phyloP scores from a whole-genome alignment of 2,888 invertebrate genomes.

The Podabrus alpinus region DNA sequence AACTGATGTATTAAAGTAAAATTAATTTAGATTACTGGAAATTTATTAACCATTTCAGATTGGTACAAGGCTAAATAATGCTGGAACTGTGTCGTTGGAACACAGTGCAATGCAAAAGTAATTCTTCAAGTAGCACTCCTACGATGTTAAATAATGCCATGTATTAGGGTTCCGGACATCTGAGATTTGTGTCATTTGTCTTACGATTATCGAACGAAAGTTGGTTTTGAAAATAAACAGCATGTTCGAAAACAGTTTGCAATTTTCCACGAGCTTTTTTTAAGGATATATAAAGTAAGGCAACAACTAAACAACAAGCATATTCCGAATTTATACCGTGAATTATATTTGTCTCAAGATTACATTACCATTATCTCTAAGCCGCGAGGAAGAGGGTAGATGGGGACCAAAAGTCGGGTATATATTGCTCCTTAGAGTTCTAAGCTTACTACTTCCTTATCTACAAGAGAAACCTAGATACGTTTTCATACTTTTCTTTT shows the following conservation, averaged over 20 bases:
- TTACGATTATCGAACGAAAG: conserved; percentile 19
- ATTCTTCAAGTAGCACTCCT: conserved; percentile 15
- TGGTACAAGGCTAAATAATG: not conserved
- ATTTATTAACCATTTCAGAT: not conserved
- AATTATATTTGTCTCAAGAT: conserved; percentile 55
- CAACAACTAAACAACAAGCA: conserved; percentile 51
- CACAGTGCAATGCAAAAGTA: not conserved
- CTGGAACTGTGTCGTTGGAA: not conserved
- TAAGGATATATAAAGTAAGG: conserved; percentile 47
- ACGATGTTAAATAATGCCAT: conserved; percentile 20
- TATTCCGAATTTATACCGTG: conserved; percentile 50
- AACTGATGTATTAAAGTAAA: not conserved
- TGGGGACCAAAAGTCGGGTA: conserved; percentile 30
- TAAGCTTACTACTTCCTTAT: conserved; percentile 34
- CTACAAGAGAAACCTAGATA: conserved; percentile 33
- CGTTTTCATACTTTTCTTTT: conserved; percentile 35
- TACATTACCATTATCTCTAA: conserved; percentile 53
- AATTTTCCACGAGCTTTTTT: conserved; percentile 40
- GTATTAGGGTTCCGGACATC: conserved; percentile 17
- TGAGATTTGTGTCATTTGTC: conserved; percentile 19
- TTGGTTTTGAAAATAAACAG: conserved; percentile 17
- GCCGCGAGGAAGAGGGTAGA: conserved; percentile 40
- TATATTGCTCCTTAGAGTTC: conserved; percentile 34
- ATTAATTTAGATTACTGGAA: not conserved
- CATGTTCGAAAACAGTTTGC: conserved; percentile 35